A percentile compares a stretch with the other conserved stretches of the same genome.
phyloP scores from a whole-genome alignment of 37 sponge, comb jelly and placozoan species.

The Chondrilla cf. caribensis region DNA sequence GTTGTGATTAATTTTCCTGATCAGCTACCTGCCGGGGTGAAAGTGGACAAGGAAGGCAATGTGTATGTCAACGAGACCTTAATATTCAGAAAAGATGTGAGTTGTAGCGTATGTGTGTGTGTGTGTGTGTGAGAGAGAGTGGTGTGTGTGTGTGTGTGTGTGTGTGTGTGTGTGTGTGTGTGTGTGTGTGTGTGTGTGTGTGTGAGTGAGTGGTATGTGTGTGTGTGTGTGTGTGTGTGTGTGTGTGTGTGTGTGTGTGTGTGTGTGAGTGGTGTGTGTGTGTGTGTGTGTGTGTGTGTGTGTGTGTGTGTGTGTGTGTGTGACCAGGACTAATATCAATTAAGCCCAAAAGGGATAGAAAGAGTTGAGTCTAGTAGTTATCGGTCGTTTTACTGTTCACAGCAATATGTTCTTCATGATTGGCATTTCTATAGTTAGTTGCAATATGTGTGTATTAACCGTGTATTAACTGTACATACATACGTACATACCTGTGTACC shows the following conservation, averaged over 20 bases:
- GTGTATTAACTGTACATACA: not conserved
- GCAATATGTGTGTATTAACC: not conserved
- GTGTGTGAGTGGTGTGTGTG: conserved; percentile 1
- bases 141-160: not conserved
- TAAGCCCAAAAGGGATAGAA: too few relatives aligned
- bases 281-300: not conserved
- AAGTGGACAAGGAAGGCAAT: not conserved
- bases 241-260: too few relatives aligned
- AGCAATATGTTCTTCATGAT: not conserved
- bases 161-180: not conserved
- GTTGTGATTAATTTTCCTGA: not conserved
- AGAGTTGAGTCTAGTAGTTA: too few relatives aligned
- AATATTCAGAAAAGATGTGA: not conserved
- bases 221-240: not conserved
- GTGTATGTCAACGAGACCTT: not conserved
- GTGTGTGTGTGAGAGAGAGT: not conserved
- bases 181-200: not conserved
- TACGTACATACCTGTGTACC: not conserved
- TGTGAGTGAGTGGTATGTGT: conserved; percentile 1
- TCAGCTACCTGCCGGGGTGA: not conserved
- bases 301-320: too few relatives aligned
- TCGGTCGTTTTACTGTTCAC: too few relatives aligned
- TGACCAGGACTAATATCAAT: too few relatives aligned
- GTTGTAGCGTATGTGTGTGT: not conserved
- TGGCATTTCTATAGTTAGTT: not conserved